Base-by-base conservation (phyloP, 2,113 vertebrate genomes). In the Dinomys branickii region DNA sequence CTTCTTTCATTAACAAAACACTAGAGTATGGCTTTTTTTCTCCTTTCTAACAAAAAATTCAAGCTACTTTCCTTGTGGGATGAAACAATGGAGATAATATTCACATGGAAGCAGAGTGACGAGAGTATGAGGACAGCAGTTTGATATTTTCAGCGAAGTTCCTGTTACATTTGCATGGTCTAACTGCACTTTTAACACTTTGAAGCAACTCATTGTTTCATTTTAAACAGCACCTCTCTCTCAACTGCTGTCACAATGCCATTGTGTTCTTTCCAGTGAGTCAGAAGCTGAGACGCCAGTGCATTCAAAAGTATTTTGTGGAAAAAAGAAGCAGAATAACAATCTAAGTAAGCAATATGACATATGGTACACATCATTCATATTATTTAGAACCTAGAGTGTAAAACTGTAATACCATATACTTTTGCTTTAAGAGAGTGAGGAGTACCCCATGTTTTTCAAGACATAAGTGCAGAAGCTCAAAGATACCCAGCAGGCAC, bases 271-370 rank as follows among this genome's bases (percentile, higher is more conserved):
- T 97, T 69, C 80, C 92, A 94, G 92, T 88, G 26, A 97, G 65
- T 85, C n/a, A 93, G 97, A 87, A 97, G 61, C 59, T 94, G 24
- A 86, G 91, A 56, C 10, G 0, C 8, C 95, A 71, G 7, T 5
- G 5, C 94, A 96, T 28, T 87, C 88, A 94, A 85, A 17, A 87
- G 4, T 17, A 95, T 50, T 96, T 94, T 80, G 94, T 44, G 95
- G 91, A 95, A 54, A 54, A 84, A 96, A 97, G 94, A 10, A 97
- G 17, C 52, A 84, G 54, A 95, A 90, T 73, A 94, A 90, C 75
- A 1, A 85, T 88, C 93, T 0, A 77, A 95, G 77, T 81, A 17
- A 87, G 87, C 16, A 96, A 59, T 90, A 67, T 3, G 0, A 13
- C 47, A 22, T 44, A 35, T 33, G 19, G n/a, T 71, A 86, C 26